Percentiles rank a stretch among this genome's conserved stretches.
These are phyloP conservation scores for Ylistrum balloti DNA, from an alignment of 1,140 invertebrate genomes.

Conservation along the genomic window DNA sequence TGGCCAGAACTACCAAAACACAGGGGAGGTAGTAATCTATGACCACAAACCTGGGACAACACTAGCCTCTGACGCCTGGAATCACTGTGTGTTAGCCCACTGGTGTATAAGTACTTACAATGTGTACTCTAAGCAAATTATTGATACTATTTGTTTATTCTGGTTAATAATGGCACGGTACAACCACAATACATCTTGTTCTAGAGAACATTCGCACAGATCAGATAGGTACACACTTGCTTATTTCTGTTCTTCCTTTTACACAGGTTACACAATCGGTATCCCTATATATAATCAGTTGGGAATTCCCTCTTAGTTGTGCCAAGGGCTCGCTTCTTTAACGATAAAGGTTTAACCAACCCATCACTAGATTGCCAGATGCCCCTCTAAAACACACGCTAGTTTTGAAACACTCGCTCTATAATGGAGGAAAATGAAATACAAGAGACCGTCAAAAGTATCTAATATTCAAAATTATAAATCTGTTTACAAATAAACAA, in stretches of 20 bases:
- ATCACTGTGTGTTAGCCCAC: not conserved
- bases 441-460: not conserved
- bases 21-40: not conserved
- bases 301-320: not conserved
- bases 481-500: slow-evolving; percentile 2
- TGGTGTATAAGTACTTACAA: not conserved
- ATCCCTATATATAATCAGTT: not conserved
- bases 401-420: not conserved
- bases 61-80: not conserved
- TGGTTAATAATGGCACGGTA: not conserved
- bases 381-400: not conserved
- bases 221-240: not conserved
- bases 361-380: not conserved
- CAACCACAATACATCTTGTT: not conserved
- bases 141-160: slow-evolving; percentile 28
- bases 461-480: not conserved
- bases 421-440: not conserved
- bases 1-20: not conserved
- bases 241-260: not conserved
- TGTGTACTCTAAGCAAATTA: not conserved
- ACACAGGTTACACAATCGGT: not conserved
- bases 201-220: not conserved
- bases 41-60: not conserved
- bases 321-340: not conserved
- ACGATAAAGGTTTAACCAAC: not conserved